phyloP scores from a whole-genome alignment of 2,888 invertebrate genomes.

The Dinocampus coccinellae region DNA sequence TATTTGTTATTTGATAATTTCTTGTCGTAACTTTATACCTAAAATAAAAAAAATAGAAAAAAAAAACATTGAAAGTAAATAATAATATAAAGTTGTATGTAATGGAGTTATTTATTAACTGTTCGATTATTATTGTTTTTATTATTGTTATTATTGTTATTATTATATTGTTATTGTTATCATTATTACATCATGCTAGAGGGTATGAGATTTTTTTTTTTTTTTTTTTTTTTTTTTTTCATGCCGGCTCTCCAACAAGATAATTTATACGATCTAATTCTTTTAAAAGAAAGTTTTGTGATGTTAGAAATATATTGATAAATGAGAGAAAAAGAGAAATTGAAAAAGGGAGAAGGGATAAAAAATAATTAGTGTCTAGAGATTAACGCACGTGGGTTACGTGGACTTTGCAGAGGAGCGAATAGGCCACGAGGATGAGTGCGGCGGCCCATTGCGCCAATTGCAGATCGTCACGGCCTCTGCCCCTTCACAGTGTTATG shows the following conservation, averaged over 20 bases:
- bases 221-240: background rate
- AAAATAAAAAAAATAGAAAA: no score
- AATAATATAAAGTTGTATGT: background rate
- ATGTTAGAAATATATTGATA: background rate
- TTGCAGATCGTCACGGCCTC: conserved; percentile 62
- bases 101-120: background rate
- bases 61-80: background rate
- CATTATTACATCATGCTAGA: no score
- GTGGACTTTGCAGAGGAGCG: conserved; percentile 67
- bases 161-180: no score
- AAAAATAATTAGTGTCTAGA: conserved; percentile 12
- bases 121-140: background rate
- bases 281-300: background rate
- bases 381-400: conserved; percentile 48
- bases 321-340: background rate
- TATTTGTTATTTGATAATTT: background rate
- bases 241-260: background rate
- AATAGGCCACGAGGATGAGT: conserved; percentile 65
- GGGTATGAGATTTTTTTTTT: background rate
- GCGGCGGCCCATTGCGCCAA: conserved; percentile 63
- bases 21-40: no score
- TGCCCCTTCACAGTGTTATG: conserved; percentile 64
- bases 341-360: background rate
- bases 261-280: background rate
- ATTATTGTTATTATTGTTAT: no score